Evolutionary conservation across 2,888 invertebrate genomes (phyloP).

Genomic region (Mimumesa dahlbomi): DNA sequence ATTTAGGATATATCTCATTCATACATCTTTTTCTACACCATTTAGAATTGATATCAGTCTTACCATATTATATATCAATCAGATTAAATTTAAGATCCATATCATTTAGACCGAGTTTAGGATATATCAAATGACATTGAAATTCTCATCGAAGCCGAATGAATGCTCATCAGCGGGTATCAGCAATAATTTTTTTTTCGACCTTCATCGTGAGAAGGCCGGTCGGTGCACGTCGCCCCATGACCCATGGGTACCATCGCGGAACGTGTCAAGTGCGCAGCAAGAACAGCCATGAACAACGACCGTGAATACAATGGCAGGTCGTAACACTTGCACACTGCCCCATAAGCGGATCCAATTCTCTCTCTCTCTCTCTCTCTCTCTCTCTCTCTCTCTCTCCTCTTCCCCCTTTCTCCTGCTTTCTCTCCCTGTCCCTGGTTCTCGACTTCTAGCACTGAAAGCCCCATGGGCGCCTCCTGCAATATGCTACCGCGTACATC

Average conservation of each 20-base stretch:
- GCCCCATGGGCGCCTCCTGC: constrained; percentile 72
- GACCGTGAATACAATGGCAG: constrained; percentile 71
- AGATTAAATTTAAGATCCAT: too few species aligned
- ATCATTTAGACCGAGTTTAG: too few species aligned
- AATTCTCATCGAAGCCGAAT: not conserved
- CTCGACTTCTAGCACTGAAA: constrained; percentile 73
- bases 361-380: constrained; percentile 22
- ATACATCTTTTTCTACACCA: too few species aligned
- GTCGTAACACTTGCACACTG: constrained; percentile 69
- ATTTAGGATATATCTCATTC: too few species aligned
- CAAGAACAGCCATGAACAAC: constrained; percentile 58
- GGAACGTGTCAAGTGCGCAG: constrained; percentile 68
- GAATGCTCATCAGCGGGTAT: not conserved
- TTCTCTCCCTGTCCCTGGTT: constrained; percentile 27
- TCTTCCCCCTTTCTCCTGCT: not conserved
- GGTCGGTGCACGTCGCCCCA: constrained; percentile 31
- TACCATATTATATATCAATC: too few species aligned
- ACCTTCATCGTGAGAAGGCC: constrained; percentile 53
- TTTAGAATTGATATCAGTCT: too few species aligned
- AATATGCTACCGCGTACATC: constrained; percentile 76
- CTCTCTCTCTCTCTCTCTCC: constrained; percentile 1
- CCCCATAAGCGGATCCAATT: constrained; percentile 44
- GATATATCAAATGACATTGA: not conserved
- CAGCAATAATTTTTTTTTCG: constrained; percentile 17
- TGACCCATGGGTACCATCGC: constrained; percentile 72